Percentiles rank a stretch among this genome's conserved stretches.
Evolutionary conservation across 2,113 vertebrate species (phyloP).

Genomic region (Oxygymnocypris stewartii): DNA sequence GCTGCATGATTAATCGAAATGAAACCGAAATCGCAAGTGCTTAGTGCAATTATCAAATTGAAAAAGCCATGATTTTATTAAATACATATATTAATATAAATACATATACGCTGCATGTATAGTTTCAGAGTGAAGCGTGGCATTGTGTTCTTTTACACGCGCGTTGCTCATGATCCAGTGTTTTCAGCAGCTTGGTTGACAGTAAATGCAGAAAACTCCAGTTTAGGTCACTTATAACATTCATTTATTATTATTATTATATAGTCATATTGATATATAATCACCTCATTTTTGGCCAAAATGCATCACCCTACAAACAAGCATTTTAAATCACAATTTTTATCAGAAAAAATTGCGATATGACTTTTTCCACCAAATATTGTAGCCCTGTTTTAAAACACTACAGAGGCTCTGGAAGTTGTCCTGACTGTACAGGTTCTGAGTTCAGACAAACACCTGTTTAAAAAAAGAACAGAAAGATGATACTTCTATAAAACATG

Average conservation of each 20-base stretch:
- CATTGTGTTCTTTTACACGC: not conserved
- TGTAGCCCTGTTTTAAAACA: not conserved
- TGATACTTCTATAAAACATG: not conserved
- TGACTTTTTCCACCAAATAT: not conserved
- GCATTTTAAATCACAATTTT: not conserved
- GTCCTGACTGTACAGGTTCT: not conserved
- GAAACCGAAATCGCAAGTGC: not conserved
- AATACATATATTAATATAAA: constrained; percentile 5
- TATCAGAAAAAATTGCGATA: not conserved
- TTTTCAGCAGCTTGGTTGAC: not conserved
- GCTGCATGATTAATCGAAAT: not conserved
- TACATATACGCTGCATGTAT: not conserved
- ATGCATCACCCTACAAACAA: not conserved
- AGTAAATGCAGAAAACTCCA: not conserved
- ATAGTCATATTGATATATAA: not conserved
- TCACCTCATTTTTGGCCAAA: not conserved
- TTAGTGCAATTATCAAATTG: not conserved
- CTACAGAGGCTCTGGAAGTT: not conserved
- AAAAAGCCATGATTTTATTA: not conserved
- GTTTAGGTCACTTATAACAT: not conserved
- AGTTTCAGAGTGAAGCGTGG: not conserved
- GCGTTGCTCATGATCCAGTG: not conserved
- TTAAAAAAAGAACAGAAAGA: not conserved
- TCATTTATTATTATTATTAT: not conserved
- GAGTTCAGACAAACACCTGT: not conserved